Conservation (phyloP, 1,140 invertebrate genomes). For the Achatina immaculata region DNA sequence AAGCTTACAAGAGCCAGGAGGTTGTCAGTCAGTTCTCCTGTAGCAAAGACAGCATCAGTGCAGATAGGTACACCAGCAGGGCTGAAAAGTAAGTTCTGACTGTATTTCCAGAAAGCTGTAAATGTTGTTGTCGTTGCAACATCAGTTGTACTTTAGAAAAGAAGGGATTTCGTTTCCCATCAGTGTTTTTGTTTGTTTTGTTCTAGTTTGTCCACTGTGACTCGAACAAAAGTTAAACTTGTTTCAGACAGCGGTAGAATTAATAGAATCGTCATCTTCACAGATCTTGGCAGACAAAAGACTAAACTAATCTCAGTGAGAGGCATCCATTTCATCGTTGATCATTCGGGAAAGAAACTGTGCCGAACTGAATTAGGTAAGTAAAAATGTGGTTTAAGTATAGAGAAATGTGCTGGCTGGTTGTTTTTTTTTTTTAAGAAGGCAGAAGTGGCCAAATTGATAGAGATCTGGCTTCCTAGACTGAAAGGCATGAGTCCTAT, state of each 20-base stretch:
- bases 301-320: constrained; percentile 58
- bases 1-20: constrained; percentile 4
- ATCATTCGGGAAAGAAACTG: constrained; percentile 55
- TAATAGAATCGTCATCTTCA: too few relatives aligned
- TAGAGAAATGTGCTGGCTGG: not conserved
- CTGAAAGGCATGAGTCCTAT: too few relatives aligned
- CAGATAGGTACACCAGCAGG: not conserved
- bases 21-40: not conserved
- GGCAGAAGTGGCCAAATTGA: too few relatives aligned
- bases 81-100: not conserved
- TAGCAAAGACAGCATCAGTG: not conserved
- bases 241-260: too few relatives aligned
- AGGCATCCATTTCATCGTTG: constrained; percentile 60
- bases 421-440: not conserved
- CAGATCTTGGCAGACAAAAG: constrained; percentile 42
- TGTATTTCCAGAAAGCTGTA: not conserved
- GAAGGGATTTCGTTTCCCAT: not conserved
- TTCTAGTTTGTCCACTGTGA: constrained; percentile 21
- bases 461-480: too few relatives aligned
- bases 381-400: not conserved
- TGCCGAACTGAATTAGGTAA: constrained; percentile 44
- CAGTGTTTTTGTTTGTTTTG: constrained; percentile 1
- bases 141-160: not conserved
- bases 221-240: too few relatives aligned
- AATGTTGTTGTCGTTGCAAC: not conserved